Evolutionary conservation across 2,888 invertebrate genomes (phyloP).

Genomic region (Heliconius hortense): DNA sequence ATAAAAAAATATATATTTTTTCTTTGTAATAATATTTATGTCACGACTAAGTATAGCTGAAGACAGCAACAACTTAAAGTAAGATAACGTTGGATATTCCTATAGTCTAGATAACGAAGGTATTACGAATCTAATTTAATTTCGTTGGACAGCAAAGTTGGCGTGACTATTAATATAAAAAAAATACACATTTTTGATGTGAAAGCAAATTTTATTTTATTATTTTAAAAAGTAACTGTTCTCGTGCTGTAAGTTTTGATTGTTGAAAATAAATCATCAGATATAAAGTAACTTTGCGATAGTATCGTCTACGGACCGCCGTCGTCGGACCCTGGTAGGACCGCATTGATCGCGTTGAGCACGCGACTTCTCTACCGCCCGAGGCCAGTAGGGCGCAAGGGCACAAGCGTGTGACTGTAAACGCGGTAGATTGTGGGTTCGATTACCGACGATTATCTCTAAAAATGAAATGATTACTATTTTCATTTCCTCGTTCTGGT

Average conservation of each 20-base stretch:
- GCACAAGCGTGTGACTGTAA: too few species aligned
- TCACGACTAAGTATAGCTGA: too few species aligned
- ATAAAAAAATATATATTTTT: too few species aligned
- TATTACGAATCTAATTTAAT: too few species aligned
- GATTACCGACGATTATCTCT: too few species aligned
- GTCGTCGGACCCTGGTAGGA: not conserved
- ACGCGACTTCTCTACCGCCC: constrained; percentile 18
- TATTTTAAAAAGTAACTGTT: not conserved
- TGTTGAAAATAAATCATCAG: constrained; percentile 23
- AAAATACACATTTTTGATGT: not conserved
- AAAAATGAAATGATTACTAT: too few species aligned
- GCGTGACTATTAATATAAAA: not conserved
- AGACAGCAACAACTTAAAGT: too few species aligned
- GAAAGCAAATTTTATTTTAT: not conserved
- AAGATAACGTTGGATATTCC: not conserved
- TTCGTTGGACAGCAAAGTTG: not conserved
- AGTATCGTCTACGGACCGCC: constrained; percentile 29
- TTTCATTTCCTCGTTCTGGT: too few species aligned
- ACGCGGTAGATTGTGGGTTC: too few species aligned
- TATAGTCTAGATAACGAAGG: not conserved
- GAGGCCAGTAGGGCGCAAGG: not conserved
- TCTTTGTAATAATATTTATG: too few species aligned
- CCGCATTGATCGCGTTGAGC: constrained; percentile 14
- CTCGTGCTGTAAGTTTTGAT: not conserved
- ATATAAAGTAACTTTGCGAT: constrained; percentile 36